Evolutionary conservation across 2,113 vertebrate genomes (phyloP).

Genomic region (Nothoprocta pentlandii): DNA sequence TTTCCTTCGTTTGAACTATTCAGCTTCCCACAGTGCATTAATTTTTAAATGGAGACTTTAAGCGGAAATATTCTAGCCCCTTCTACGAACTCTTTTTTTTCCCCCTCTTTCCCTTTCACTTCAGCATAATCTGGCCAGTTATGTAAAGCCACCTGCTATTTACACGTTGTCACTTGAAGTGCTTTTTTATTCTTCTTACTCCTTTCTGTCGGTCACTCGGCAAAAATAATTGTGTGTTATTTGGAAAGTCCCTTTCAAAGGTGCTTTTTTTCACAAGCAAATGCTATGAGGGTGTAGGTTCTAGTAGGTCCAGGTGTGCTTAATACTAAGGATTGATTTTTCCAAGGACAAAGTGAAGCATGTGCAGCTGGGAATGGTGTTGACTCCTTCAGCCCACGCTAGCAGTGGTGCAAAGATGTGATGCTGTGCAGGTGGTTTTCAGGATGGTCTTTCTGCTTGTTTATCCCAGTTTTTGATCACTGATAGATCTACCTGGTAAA

Average conservation of each 20-base stretch:
- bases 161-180: not conserved
- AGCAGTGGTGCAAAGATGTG: not conserved
- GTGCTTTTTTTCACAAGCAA: not conserved
- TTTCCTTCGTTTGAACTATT: not conserved
- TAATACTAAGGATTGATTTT: not conserved
- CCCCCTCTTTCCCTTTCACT: not conserved
- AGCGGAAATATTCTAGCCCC: not conserved
- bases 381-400: not conserved
- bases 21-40: not conserved
- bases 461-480: not conserved
- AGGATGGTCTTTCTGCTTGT: not conserved
- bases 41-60: conserved; percentile 26
- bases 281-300: not conserved
- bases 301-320: not conserved
- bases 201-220: not conserved
- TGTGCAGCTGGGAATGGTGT: not conserved
- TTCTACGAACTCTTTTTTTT: not conserved
- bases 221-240: not conserved
- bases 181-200: not conserved
- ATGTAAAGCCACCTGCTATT: conserved; percentile 10
- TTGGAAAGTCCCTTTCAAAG: not conserved
- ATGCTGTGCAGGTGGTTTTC: not conserved
- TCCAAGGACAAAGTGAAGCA: not conserved
- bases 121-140: not conserved
- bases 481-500: not conserved